Conservation (phyloP, 2,888 invertebrate genomes). For the Oxyteleia sp. region DNA sequence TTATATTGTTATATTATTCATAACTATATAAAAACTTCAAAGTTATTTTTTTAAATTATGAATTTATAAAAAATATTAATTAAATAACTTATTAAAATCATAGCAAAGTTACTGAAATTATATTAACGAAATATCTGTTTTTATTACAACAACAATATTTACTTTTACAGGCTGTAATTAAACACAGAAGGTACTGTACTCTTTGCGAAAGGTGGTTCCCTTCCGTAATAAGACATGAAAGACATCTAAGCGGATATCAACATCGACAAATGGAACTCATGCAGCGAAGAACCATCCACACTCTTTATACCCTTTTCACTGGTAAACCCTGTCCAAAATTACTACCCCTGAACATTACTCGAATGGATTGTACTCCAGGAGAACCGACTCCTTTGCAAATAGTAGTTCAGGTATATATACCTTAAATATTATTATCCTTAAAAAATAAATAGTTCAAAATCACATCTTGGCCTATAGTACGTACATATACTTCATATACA, state of each 20-base stretch:
- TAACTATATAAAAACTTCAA: too few relatives aligned
- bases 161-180: conserved; percentile 84
- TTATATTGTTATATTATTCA: too few relatives aligned
- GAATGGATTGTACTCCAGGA: conserved; percentile 83
- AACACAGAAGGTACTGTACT: conserved; percentile 85
- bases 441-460: too few relatives aligned
- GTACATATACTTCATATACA: too few relatives aligned
- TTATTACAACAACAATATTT: neutral
- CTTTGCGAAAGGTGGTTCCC: conserved; percentile 87
- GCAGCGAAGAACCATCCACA: conserved; percentile 87
- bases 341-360: conserved; percentile 82
- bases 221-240: conserved; percentile 83
- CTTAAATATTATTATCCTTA: too few relatives aligned
- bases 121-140: neutral
- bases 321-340: conserved; percentile 86
- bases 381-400: conserved; percentile 87
- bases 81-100: too few relatives aligned
- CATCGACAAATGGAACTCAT: conserved; percentile 86
- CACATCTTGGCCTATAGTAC: too few relatives aligned
- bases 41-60: too few relatives aligned
- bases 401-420: conserved; percentile 87
- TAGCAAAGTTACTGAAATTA: neutral
- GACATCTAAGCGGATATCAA: conserved; percentile 85
- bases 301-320: conserved; percentile 86
- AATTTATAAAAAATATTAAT: too few relatives aligned